Evolutionary conservation across 2,888 invertebrate species (phyloP).

Genomic region (Kryphioiulus occultus): DNA sequence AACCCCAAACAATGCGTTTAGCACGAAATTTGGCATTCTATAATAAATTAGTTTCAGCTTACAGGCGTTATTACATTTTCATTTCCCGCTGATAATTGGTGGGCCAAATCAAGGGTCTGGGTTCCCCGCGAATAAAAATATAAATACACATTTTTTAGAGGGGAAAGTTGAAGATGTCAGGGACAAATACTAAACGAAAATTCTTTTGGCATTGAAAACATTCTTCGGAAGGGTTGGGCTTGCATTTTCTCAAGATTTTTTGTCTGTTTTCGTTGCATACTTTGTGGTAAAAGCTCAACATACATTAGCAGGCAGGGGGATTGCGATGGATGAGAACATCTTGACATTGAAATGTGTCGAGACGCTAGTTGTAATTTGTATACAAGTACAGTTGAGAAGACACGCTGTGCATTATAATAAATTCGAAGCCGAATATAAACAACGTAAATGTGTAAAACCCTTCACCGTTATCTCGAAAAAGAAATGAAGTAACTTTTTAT

Average conservation of each 20-base stretch:
- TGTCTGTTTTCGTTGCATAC: background rate
- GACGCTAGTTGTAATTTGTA: background rate
- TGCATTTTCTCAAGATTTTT: background rate
- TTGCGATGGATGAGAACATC: background rate
- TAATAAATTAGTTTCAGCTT: background rate
- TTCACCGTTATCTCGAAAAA: background rate
- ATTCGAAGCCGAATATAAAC: background rate
- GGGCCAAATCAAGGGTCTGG: background rate
- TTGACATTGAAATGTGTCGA: background rate
- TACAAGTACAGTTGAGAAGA: background rate
- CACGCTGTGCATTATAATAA: constrained; percentile 18
- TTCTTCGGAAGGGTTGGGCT: background rate
- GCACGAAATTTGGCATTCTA: background rate
- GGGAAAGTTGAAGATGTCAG: background rate
- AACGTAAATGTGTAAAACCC: background rate
- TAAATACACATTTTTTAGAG: background rate
- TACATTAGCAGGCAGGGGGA: background rate
- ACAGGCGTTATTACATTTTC: background rate
- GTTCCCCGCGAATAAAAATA: background rate
- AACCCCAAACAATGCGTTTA: background rate
- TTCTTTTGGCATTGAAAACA: background rate
- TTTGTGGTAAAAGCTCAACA: background rate
- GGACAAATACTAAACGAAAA: background rate
- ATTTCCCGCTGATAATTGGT: constrained; percentile 32
- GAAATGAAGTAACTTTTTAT: background rate